A percentile compares a stretch with the other conserved stretches of the same genome.
Conservation (phyloP, 2,888 invertebrate species). For the Lithophane leautieri region DNA sequence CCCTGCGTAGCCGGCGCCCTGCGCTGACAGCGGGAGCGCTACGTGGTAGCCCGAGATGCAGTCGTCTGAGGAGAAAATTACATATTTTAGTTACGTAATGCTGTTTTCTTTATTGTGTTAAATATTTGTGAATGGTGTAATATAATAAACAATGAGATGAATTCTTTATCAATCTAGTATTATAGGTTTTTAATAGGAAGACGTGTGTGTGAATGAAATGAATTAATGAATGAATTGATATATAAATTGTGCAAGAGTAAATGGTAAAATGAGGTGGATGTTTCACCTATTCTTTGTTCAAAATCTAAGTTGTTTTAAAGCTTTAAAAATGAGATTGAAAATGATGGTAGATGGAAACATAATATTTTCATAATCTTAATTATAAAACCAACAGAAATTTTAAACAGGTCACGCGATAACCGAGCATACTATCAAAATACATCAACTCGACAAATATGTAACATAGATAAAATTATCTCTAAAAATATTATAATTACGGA, state of each 20-base stretch:
- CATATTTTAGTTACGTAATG: not conserved
- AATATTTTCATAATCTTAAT: constrained; percentile 16
- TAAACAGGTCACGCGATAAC: constrained; percentile 39
- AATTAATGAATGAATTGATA: too few relatives aligned
- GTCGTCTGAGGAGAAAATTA: constrained; percentile 89
- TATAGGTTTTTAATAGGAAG: not conserved
- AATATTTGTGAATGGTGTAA: not conserved
- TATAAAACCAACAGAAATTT: constrained; percentile 2
- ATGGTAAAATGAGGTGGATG: not conserved
- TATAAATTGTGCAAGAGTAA: not conserved
- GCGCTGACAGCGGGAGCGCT: constrained; percentile 93
- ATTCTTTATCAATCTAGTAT: not conserved
- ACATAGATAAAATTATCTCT: constrained; percentile 41
- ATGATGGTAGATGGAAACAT: not conserved
- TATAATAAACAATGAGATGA: not conserved
- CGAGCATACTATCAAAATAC: constrained; percentile 29
- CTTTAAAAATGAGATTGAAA: not conserved
- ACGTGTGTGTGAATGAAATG: too few relatives aligned
- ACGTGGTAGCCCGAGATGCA: constrained; percentile 93
- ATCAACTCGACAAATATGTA: constrained; percentile 41
- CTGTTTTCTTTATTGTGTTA: not conserved
- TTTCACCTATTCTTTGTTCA: not conserved
- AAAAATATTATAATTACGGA: constrained; percentile 34
- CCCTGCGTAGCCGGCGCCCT: constrained; percentile 92
- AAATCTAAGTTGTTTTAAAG: not conserved